phyloP scores from a whole-genome alignment of 2,113 vertebrate species.

The Caranx melampygus region DNA sequence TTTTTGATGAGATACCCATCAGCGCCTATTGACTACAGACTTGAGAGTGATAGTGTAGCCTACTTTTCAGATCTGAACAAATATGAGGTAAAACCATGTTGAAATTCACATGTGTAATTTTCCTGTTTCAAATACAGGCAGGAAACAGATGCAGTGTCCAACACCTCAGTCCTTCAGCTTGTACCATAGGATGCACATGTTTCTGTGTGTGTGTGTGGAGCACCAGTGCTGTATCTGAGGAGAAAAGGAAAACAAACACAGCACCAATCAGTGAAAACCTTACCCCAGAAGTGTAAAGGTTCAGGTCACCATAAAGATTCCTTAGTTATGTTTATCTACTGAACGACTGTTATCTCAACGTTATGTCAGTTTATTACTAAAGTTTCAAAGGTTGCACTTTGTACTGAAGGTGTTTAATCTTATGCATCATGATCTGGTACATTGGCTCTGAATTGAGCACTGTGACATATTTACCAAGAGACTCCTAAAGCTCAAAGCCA shows the following conservation, averaged over 20 bases:
- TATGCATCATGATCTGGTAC: neutral
- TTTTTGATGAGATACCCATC: slow-evolving; percentile 34
- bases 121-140: slow-evolving; percentile 42
- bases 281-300: neutral
- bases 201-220: slow-evolving; percentile 15
- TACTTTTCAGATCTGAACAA: slow-evolving; percentile 36
- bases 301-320: slow-evolving; percentile 4
- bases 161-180: slow-evolving; percentile 9
- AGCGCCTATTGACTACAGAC: slow-evolving; percentile 2
- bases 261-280: neutral
- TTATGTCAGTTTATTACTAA: neutral
- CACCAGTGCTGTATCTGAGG: neutral
- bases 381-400: slow-evolving; percentile 10
- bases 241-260: neutral
- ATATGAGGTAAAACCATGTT: slow-evolving; percentile 33
- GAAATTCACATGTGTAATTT: slow-evolving; percentile 42
- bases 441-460: slow-evolving; percentile 1
- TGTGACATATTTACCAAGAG: slow-evolving; percentile 20
- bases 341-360: slow-evolving; percentile 11
- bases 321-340: neutral
- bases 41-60: slow-evolving; percentile 12
- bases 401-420: neutral
- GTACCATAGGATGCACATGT: slow-evolving; percentile 27
- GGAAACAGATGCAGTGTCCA: slow-evolving; percentile 53
- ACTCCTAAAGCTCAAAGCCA: neutral